These are phyloP conservation scores for Monopterus albus DNA, from an alignment of 2,113 vertebrate genomes.

Conservation along the genomic window DNA sequence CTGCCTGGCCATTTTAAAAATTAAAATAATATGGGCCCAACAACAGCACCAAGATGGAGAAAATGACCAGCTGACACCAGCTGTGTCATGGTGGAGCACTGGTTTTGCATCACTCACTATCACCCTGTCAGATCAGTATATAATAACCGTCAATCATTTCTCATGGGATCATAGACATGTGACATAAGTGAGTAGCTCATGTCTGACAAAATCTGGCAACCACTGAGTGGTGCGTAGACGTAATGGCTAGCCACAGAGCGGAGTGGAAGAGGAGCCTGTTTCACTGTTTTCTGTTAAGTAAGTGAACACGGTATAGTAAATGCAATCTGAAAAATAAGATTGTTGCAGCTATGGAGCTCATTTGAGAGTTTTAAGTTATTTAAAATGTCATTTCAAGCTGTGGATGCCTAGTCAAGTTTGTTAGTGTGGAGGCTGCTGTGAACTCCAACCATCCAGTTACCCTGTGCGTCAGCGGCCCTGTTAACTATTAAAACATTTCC, in stretches of 20 bases:
- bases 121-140: constrained; percentile 52
- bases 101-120: constrained; percentile 41
- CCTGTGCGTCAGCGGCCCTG: background rate
- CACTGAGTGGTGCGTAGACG: background rate
- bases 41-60: constrained; percentile 2
- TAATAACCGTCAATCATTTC: constrained; percentile 66
- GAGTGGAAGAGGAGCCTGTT: background rate
- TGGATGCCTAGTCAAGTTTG: background rate
- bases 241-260: constrained; percentile 4
- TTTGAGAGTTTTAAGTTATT: background rate
- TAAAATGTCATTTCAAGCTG: background rate
- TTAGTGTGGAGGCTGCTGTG: background rate
- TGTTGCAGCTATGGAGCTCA: background rate
- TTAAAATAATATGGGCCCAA: constrained; percentile 19
- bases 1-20: constrained; percentile 9
- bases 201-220: constrained; percentile 39
- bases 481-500: constrained; percentile 15
- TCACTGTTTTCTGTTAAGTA: constrained; percentile 1
- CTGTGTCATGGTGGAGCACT: constrained; percentile 20
- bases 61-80: constrained; percentile 40
- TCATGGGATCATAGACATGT: constrained; percentile 42
- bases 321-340: background rate
- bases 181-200: constrained; percentile 30
- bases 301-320: background rate
- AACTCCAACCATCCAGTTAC: background rate